Conservation (phyloP, 2,113 vertebrate genomes). For the Caranx ignobilis region DNA sequence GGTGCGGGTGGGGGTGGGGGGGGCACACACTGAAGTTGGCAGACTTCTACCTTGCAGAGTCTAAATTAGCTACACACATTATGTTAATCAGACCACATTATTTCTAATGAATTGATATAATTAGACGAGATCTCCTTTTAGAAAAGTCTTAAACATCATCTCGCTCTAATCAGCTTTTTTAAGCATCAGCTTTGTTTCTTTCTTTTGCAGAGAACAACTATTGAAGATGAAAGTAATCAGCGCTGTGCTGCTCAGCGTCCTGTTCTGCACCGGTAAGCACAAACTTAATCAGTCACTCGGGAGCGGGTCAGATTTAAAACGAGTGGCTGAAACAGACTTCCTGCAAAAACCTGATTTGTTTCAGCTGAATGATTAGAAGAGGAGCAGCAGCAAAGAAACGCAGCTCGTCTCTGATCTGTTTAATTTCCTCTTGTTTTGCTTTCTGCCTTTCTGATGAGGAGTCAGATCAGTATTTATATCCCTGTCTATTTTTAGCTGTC, state of each 20-base stretch:
- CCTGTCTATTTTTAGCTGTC: slow-evolving; percentile 22
- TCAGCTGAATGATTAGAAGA: slow-evolving; percentile 16
- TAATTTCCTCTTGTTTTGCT: slow-evolving; percentile 36
- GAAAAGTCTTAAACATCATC: neutral
- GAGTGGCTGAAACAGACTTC: slow-evolving; percentile 29
- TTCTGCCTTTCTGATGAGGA: neutral
- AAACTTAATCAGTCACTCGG: slow-evolving; percentile 60
- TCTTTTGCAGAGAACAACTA: slow-evolving; percentile 36
- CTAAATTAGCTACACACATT: neutral
- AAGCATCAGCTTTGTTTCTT: slow-evolving; percentile 17
- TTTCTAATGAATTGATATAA: neutral
- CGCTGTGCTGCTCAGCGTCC: slow-evolving; percentile 57
- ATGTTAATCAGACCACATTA: neutral
- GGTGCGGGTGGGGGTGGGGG: too few relatives aligned
- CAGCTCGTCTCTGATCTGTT: slow-evolving; percentile 10
- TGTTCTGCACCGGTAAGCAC: slow-evolving; percentile 79
- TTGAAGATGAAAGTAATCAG: slow-evolving; percentile 72
- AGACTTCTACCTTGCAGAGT: neutral
- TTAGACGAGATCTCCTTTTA: neutral
- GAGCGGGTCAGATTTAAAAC: slow-evolving; percentile 28
- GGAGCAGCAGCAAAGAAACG: slow-evolving; percentile 10
- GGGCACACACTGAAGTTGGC: slow-evolving; percentile 21
- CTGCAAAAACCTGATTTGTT: slow-evolving; percentile 23
- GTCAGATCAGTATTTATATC: neutral
- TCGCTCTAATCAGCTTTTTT: slow-evolving; percentile 21